A percentile compares a stretch with the other conserved stretches of the same genome.
phyloP scores from a whole-genome alignment of 2,888 invertebrate species.

The Drosophila ochracea region DNA sequence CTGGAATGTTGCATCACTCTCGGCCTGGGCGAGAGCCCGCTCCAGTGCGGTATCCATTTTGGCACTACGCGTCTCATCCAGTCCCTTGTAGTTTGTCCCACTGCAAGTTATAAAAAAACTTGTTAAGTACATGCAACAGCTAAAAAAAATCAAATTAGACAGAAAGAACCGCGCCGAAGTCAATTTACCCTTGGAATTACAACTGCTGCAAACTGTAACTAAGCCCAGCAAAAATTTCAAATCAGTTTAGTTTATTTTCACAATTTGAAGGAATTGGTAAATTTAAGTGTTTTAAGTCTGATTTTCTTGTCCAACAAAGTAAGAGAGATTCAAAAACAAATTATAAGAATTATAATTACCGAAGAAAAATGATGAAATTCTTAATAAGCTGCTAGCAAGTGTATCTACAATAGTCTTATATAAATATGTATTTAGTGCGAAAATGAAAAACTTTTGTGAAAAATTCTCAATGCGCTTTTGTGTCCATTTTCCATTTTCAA shows the following conservation, averaged over 20 bases:
- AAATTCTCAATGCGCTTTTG: conserved; percentile 20
- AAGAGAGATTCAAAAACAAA: not conserved
- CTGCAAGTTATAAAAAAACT: conserved; percentile 12
- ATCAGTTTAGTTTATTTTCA: not conserved
- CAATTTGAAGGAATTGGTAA: not conserved
- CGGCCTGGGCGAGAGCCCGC: conserved; percentile 89
- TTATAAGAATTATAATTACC: not conserved
- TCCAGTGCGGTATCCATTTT: conserved; percentile 88
- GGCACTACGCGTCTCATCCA: conserved; percentile 84
- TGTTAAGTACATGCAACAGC: conserved; percentile 31
- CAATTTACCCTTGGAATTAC: not conserved
- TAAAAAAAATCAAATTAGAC: not conserved
- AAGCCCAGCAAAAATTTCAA: not conserved
- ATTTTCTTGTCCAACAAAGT: not conserved
- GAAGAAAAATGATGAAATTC: not conserved
- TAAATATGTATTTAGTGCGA: conserved; percentile 20
- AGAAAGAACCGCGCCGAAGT: not conserved
- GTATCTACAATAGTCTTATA: conserved; percentile 14
- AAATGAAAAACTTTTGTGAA: conserved; percentile 39
- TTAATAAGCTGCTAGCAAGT: not conserved
- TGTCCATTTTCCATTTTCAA: not conserved
- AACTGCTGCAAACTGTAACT: not conserved
- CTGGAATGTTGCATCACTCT: conserved; percentile 89
- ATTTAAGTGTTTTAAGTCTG: not conserved
- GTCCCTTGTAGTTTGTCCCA: conserved; percentile 72